Conservation (phyloP, 23 tunicate species). For the Trididemnum miniatum region DNA sequence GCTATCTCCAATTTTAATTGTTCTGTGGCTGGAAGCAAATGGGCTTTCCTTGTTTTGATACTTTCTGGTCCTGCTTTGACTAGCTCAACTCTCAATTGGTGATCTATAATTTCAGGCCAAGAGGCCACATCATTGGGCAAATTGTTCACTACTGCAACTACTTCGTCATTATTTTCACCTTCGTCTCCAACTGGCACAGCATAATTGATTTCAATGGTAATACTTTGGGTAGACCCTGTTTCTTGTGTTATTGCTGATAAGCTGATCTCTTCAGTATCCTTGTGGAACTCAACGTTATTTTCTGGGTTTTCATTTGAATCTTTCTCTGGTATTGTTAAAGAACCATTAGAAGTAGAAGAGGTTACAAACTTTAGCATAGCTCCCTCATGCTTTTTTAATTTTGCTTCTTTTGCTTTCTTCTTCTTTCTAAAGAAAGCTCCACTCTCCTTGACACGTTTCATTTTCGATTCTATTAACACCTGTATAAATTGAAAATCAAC, state of each 20-base stretch:
- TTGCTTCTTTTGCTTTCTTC: conserved; percentile 53
- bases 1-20: conserved; percentile 49
- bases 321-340: conserved; percentile 51
- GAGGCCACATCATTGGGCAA: conserved; percentile 49
- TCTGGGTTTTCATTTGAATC: conserved; percentile 54
- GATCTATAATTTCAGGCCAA: conserved; percentile 49
- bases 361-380: conserved; percentile 46
- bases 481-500: conserved; percentile 37
- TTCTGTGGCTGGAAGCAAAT: conserved; percentile 43
- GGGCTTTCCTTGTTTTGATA: conserved; percentile 43
- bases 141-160: conserved; percentile 49
- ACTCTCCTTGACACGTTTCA: conserved; percentile 51
- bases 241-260: conserved; percentile 40
- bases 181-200: conserved; percentile 39
- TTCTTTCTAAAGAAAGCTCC: conserved; percentile 29
- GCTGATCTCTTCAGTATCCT: conserved; percentile 47
- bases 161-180: conserved; percentile 49
- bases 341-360: conserved; percentile 51
- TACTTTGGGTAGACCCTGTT: conserved; percentile 49
- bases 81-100: conserved; percentile 52
- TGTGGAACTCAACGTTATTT: conserved; percentile 49
- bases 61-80: conserved; percentile 56
- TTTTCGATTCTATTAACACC: conserved; percentile 47
- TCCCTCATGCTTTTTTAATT: conserved; percentile 46
- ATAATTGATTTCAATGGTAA: conserved; percentile 46